Evolutionary conservation across 2,113 vertebrate genomes (phyloP), one percentile per base, ranked within the genome.

Genomic region (Lanius collurio): DNA sequence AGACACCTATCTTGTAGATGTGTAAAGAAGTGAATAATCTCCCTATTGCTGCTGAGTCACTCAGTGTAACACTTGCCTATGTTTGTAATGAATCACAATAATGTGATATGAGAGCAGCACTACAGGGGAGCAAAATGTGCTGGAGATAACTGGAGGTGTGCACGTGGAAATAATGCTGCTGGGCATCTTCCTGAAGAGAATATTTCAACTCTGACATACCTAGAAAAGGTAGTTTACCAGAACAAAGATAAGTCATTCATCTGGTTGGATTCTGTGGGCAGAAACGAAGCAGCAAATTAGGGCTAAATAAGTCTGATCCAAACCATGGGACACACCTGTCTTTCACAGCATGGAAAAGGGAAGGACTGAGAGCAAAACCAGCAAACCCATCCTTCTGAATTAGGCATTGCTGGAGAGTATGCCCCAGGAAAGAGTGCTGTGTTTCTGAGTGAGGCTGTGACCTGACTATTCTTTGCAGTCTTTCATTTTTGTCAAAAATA

Each of bases 381-480:
- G 14, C 57, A 75, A 79, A 71, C 6, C 1, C 11, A 37, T 13
- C 15, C 17, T 76, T 30, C 33, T 78, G 47, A 71, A 37, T 53
- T 46, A 22, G 7, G 6, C 10, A 7, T 46, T 69, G 16, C 33
- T 59, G 27, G 9, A 88, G 15, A 42, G 33, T 28, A 33, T 18
- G 11, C 4, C 17, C 17, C 20, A 44, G 56, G 33, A 79, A 24
- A 52, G 17, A 22, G 4, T 2, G 3, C 1, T 0, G 0, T 52
- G n/a, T 42, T 71, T 70, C 37, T 67, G 52, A 74, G 39, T 13
- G n/a, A 35, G 12, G 4, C 11, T 35, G 27, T 82, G 44, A 57
- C n/a, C 27, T 31, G 9, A 28, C 35, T 78, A 6, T 28, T 44
- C 14, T 70, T 55, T 52, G 9, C 19, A n/a, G 6, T 23, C 17